Evolutionary conservation across 2,888 invertebrate species (phyloP).

Genomic region (Drosophila mimetica): DNA sequence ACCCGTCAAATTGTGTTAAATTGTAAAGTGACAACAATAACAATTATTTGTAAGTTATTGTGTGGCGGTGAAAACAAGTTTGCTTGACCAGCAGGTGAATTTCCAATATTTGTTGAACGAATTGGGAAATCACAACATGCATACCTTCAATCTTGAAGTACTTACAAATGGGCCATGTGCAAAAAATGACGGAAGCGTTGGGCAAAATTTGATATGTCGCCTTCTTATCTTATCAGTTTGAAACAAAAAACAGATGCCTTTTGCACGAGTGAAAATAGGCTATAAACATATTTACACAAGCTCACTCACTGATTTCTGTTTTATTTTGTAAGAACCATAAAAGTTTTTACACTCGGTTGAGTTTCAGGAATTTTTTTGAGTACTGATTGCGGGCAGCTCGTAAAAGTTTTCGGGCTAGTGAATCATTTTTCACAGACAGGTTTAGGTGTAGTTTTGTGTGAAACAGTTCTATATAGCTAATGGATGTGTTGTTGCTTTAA

Average conservation of each 20-base stretch:
- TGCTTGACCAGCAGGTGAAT: conserved; percentile 12
- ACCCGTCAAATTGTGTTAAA: conserved; percentile 59
- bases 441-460: background rate
- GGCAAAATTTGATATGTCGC: conserved; percentile 9
- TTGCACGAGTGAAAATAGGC: conserved; percentile 1
- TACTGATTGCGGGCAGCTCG: background rate
- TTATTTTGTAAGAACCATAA: background rate
- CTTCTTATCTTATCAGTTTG: conserved; percentile 23
- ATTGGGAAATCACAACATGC: conserved; percentile 22
- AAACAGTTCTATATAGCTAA: no score
- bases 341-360: background rate
- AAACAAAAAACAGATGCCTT: conserved; percentile 2
- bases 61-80: conserved; percentile 28
- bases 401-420: background rate
- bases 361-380: conserved; percentile 5
- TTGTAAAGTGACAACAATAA: conserved; percentile 41
- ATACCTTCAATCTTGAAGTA: conserved; percentile 14
- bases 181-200: conserved; percentile 20
- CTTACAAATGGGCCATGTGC: conserved; percentile 9
- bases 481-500: background rate
- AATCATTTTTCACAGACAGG: background rate
- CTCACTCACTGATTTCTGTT: conserved; percentile 3
- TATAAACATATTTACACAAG: conserved; percentile 5
- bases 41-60: conserved; percentile 36
- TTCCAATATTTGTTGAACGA: conserved; percentile 4